phyloP scores from a whole-genome alignment of 1,140 invertebrate species.

The Drosophila watanabei region DNA sequence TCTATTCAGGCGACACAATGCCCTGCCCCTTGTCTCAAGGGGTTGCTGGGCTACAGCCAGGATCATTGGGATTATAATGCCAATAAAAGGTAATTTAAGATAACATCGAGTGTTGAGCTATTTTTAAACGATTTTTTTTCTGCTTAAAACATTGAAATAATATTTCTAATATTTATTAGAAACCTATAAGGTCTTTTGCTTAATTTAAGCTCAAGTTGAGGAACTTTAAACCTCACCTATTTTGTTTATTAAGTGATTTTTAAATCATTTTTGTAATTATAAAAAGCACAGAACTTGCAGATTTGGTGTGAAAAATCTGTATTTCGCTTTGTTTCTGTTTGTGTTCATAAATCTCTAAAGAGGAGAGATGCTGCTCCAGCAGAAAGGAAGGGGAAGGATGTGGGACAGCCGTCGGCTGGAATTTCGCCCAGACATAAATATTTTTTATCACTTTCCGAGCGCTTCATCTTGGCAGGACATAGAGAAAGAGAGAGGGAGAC shows the following conservation, averaged over 20 bases:
- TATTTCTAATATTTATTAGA: neutral
- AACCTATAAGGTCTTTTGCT: neutral
- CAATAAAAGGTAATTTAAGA: neutral
- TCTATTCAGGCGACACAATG: neutral
- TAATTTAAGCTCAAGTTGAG: neutral
- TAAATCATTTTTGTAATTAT: neutral
- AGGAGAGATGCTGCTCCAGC: neutral
- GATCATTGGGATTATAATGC: neutral
- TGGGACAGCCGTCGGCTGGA: constrained; percentile 55
- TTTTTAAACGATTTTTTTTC: neutral
- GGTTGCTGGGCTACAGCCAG: neutral
- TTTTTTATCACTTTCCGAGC: constrained; percentile 75
- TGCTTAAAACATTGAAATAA: neutral
- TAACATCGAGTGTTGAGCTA: neutral
- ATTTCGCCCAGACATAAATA: constrained; percentile 72
- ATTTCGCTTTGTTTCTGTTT: constrained; percentile 8
- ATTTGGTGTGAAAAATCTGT: neutral
- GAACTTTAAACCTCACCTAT: neutral
- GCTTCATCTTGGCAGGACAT: constrained; percentile 3
- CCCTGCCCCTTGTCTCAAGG: neutral
- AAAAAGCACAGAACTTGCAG: neutral
- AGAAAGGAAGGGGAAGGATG: constrained; percentile 1
- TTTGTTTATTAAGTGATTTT: neutral
- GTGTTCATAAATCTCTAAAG: constrained; percentile 17
- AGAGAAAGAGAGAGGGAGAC: neutral